phyloP scores from a whole-genome alignment of 1,140 invertebrate species.

The Drosophila pallidifrons region DNA sequence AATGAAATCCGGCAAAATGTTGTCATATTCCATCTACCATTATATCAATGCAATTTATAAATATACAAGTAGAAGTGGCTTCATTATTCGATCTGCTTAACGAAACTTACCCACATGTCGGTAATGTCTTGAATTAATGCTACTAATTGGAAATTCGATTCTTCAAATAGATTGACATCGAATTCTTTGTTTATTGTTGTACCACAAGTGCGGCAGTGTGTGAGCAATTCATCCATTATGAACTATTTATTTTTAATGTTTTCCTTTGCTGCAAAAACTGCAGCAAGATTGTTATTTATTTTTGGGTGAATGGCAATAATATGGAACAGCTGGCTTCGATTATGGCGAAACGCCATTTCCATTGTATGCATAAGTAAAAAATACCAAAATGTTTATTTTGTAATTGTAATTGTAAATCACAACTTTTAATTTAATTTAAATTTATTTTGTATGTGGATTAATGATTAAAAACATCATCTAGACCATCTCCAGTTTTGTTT shows the following conservation, averaged over 20 bases:
- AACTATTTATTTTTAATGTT: neutral
- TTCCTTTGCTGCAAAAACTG: neutral
- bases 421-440: no score
- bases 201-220: constrained; percentile 61
- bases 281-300: neutral
- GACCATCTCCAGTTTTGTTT: no score
- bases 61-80: no score
- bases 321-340: neutral
- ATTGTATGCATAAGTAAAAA: no score
- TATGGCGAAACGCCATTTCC: no score
- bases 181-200: constrained; percentile 18
- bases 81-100: neutral
- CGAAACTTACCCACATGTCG: constrained; percentile 58
- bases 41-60: neutral
- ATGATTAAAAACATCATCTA: no score
- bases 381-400: no score
- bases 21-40: constrained; percentile 52
- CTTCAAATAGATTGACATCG: constrained; percentile 40
- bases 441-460: no score
- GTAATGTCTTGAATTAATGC: constrained; percentile 58
- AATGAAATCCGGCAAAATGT: constrained; percentile 45
- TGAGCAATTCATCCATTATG: constrained; percentile 31
- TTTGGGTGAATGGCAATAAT: constrained; percentile 26
- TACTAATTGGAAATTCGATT: constrained; percentile 46
- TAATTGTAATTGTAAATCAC: no score